Evolutionary conservation across 2,888 invertebrate genomes (phyloP).

Genomic region (Tillus elongatus): DNA sequence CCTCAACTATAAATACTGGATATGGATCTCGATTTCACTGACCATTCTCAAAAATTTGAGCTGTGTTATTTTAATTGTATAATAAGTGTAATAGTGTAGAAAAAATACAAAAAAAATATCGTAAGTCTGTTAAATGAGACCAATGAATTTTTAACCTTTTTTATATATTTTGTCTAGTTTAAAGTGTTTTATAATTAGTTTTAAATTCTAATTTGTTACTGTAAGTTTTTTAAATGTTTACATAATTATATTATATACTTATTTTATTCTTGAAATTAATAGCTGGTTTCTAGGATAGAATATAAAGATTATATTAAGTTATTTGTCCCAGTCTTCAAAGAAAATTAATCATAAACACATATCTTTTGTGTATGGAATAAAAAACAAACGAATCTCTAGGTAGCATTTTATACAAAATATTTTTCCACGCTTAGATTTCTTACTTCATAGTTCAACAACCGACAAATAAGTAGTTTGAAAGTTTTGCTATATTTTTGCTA

Average conservation of each 20-base stretch:
- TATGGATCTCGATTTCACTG: constrained; percentile 22
- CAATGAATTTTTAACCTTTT: constrained; percentile 19
- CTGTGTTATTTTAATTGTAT: constrained; percentile 26
- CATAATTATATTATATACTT: constrained; percentile 18
- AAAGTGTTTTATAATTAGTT: constrained; percentile 17
- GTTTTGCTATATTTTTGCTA: constrained; percentile 30
- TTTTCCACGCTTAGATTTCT: constrained; percentile 37
- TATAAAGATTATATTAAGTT: too few relatives aligned
- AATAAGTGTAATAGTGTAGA: background rate
- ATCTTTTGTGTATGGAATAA: too few relatives aligned
- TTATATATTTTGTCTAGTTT: constrained; percentile 11
- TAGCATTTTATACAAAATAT: constrained; percentile 33
- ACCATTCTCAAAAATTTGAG: constrained; percentile 21
- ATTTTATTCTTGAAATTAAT: constrained; percentile 14
- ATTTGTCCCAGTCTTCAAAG: too few relatives aligned
- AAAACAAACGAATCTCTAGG: too few relatives aligned
- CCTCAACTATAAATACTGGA: too few relatives aligned
- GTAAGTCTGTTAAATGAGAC: constrained; percentile 16
- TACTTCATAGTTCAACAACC: constrained; percentile 20
- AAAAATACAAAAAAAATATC: background rate
- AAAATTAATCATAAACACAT: constrained; percentile 28
- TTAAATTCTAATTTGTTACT: constrained; percentile 19
- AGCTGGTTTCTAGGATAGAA: too few relatives aligned
- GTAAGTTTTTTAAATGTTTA: constrained; percentile 18
- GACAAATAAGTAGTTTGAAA: constrained; percentile 20